phyloP scores from a whole-genome alignment of 2,797 vertebrate genomes.

The Rhadinocentrus ornatus region DNA sequence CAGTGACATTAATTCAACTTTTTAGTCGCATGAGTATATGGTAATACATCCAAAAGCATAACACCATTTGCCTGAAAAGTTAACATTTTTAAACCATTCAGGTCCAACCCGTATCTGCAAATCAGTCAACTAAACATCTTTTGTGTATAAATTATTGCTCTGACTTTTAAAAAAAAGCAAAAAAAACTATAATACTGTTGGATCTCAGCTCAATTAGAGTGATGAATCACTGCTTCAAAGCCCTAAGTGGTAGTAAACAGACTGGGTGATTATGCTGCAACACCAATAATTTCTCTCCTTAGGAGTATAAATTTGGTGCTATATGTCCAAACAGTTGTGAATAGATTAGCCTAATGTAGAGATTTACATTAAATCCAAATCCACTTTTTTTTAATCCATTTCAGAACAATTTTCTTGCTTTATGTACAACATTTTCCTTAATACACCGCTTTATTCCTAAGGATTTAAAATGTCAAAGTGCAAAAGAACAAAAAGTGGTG shows the following conservation, averaged over 20 bases:
- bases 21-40: neutral
- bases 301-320: conserved; percentile 23
- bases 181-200: conserved; percentile 24
- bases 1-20: neutral
- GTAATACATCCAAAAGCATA: neutral
- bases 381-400: neutral
- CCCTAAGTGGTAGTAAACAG: conserved; percentile 39
- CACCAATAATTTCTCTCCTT: conserved; percentile 40
- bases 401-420: too few relatives aligned
- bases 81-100: neutral
- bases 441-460: neutral
- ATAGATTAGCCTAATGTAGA: neutral
- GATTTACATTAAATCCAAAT: neutral
- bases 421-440: neutral
- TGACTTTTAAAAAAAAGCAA: conserved; percentile 1
- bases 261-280: conserved; percentile 27
- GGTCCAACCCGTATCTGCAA: neutral
- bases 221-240: conserved; percentile 37
- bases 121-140: neutral
- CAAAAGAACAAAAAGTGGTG: neutral
- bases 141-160: conserved; percentile 31
- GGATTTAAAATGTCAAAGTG: too few relatives aligned
- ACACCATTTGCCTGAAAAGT: neutral
- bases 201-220: conserved; percentile 33
- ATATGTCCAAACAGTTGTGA: neutral